Evolutionary conservation across 2,113 vertebrate genomes (phyloP), one percentile per base, ranked within the genome.

Genomic region (Cryptomyrus ogoouensis): DNA sequence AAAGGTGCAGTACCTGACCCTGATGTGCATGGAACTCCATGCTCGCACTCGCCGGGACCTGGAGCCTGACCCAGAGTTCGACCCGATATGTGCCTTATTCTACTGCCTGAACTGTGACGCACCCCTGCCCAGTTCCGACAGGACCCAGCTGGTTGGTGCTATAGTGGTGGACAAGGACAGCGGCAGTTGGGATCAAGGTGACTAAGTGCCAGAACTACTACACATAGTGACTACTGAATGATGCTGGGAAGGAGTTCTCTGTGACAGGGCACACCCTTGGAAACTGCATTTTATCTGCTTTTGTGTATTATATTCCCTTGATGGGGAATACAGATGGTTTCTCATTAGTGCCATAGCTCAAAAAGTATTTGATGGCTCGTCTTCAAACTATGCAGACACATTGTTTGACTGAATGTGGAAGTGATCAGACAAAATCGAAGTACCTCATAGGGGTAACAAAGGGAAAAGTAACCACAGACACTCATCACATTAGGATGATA

Each of bases 21-120:
- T 99, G 85, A 98, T 99, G 95, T 96, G 96, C 91, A 96, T 99
- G 97, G 98, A 99, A 92, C 96, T 99, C 87, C 98, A 99, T 91
- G 97, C 97, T 88, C 96, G 98, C 93, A 97, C 97, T 62, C 97
- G 98, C 83, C 95, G 98, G 87, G 98, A 99, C 95, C 96, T 99
- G 90, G 97, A 99, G 89, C 96, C 98, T 74, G 98, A 99, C 94
- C 98, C 98, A 0, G 98, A 99, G 94, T 99, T 99, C 93, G 98
- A 99, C 93, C 97, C 98, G 0, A 97, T 99, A 93, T 99, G 98
- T 97, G 98, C 98, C 96, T 95, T 99, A 91, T 99, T 99, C 95
- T 99, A 99, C 95, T 98, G 97, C 96, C 92, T 99, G 92, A 97
- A 96, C 56, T 98, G 97, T 47, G 98, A 99, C 66, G 93, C 95